Conservation (phyloP, 2,888 invertebrate genomes). For the Willowsia nigromaculata region DNA sequence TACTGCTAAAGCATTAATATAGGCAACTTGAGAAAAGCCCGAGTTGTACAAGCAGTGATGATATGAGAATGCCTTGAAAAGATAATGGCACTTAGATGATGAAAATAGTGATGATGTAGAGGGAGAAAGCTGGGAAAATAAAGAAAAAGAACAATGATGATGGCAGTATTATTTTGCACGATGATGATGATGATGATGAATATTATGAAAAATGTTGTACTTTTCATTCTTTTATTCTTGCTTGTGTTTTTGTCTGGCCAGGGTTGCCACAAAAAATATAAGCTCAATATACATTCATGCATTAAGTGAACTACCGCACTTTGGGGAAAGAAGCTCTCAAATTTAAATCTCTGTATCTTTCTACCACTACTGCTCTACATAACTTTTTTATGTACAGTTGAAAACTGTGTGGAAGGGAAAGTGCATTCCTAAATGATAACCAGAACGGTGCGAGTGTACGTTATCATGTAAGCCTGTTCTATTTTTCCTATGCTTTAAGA, state of each 20-base stretch:
- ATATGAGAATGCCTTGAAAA: slow-evolving; percentile 34
- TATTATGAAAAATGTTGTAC: slow-evolving; percentile 61
- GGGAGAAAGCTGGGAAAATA: background rate
- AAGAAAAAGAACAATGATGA: slow-evolving; percentile 47
- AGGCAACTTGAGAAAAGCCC: background rate
- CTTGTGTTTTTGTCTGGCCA: background rate
- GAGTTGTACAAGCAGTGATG: slow-evolving; percentile 29
- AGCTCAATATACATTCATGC: background rate
- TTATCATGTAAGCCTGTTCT: background rate
- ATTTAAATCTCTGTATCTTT: slow-evolving; percentile 13
- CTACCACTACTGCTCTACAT: slow-evolving; percentile 12
- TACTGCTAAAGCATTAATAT: no score
- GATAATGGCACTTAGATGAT: slow-evolving; percentile 54
- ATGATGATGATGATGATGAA: slow-evolving; percentile 65
- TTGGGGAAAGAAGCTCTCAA: background rate
- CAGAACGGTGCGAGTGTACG: background rate
- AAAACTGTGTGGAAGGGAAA: background rate
- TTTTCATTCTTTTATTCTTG: slow-evolving; percentile 17
- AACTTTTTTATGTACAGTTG: background rate
- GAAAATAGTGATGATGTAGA: slow-evolving; percentile 39
- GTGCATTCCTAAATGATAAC: slow-evolving; percentile 54
- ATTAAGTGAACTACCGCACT: background rate
- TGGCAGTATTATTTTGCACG: slow-evolving; percentile 57
- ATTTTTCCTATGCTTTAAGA: background rate
- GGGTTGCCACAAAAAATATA: no score